Conservation (phyloP, 2,113 vertebrate species). For the Elachura formosa region DNA sequence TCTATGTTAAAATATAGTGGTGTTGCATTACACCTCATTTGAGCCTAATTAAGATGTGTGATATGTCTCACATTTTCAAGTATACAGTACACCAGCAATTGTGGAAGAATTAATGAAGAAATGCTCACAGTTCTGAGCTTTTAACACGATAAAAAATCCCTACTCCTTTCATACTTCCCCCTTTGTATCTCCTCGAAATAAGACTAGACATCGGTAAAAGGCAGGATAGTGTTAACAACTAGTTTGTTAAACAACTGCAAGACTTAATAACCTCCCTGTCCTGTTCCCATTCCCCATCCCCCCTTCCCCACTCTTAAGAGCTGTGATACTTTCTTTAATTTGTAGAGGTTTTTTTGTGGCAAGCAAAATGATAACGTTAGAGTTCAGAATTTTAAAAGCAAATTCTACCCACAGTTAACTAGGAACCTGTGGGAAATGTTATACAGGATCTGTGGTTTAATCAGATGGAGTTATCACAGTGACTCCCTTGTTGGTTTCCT, state of each 20-base stretch:
- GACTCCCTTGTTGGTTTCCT: slow-evolving; percentile 9
- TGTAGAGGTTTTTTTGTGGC: neutral
- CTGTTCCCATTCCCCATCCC: accelerated
- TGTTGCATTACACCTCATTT: neutral
- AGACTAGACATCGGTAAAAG: neutral
- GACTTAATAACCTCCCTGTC: neutral
- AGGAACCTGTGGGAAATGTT: slow-evolving; percentile 3
- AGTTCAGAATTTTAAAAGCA: neutral
- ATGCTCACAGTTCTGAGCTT: neutral
- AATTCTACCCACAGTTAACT: neutral
- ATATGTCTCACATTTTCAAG: neutral
- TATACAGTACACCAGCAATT: neutral
- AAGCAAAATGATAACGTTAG: neutral
- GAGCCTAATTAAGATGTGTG: neutral
- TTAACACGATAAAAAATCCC: neutral
- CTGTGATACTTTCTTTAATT: neutral
- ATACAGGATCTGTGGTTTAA: slow-evolving; percentile 38
- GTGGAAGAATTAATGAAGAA: neutral
- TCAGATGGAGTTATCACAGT: slow-evolving; percentile 19
- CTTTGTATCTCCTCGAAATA: neutral
- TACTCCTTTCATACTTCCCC: neutral
- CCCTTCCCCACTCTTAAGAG: accelerated
- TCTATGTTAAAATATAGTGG: neutral
- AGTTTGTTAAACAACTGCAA: neutral
- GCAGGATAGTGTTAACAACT: neutral